phyloP scores from a whole-genome alignment of 2,113 vertebrate genomes.

The Xyliphius kryptos region DNA sequence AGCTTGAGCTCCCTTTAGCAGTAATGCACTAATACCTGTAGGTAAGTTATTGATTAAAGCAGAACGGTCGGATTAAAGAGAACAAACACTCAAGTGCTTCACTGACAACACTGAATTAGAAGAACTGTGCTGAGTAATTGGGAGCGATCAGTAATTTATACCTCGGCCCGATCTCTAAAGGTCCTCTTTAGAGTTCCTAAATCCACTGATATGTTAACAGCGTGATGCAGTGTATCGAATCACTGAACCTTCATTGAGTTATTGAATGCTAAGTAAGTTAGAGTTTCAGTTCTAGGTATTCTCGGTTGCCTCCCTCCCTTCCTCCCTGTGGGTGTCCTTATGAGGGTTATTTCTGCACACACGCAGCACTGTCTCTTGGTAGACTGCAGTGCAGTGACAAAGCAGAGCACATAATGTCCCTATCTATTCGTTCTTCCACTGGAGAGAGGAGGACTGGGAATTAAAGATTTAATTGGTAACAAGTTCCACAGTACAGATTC shows the following conservation, averaged over 20 bases:
- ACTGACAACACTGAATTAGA: slow-evolving; percentile 46
- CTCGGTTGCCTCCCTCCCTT: slow-evolving; percentile 10
- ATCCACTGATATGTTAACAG: neutral
- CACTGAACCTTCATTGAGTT: too few species aligned
- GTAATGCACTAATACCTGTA: slow-evolving; percentile 23
- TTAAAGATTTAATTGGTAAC: too few species aligned
- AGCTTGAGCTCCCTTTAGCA: slow-evolving; percentile 9
- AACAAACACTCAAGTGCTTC: slow-evolving; percentile 34
- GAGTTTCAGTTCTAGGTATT: too few species aligned
- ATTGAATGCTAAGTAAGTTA: too few species aligned
- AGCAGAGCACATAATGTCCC: slow-evolving; percentile 13
- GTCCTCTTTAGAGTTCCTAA: neutral
- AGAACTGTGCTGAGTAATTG: slow-evolving; percentile 41
- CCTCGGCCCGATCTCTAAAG: too few species aligned
- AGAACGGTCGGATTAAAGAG: slow-evolving; percentile 36
- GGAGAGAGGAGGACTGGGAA: too few species aligned
- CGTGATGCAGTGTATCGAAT: too few species aligned
- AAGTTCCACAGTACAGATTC: too few species aligned
- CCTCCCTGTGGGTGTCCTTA: slow-evolving; percentile 38
- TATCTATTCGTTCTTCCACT: neutral
- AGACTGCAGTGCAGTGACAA: slow-evolving; percentile 23
- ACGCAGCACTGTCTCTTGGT: slow-evolving; percentile 25
- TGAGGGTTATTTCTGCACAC: slow-evolving; percentile 41
- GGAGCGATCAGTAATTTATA: too few species aligned
- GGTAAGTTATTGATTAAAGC: slow-evolving; percentile 29